Evolutionary conservation across 2,797 vertebrate species (phyloP), one percentile per base, ranked within the genome.

Genomic region (Nyctibius grandis): DNA sequence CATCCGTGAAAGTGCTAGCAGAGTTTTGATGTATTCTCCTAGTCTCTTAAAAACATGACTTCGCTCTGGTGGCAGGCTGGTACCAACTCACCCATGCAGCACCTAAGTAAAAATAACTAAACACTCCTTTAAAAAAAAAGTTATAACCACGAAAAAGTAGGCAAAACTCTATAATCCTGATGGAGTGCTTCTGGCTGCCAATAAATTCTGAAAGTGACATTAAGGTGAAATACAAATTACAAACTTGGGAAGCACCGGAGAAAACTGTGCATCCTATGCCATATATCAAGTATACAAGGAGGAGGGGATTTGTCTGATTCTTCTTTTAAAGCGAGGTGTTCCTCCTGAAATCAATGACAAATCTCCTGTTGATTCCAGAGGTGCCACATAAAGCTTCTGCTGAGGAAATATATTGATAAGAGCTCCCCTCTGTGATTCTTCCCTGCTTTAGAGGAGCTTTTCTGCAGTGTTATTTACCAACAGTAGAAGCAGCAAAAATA

Each of bases 11-110:
- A 96, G 86, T 73, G 82, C 96, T 97, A 90, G 98, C 85, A 38
- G 84, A 90, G 80, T 97, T 98, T 96, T 96, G 95, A 98, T 96
- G 80, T 87, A 96, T 97, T 97, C 94, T 95, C 88, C 75, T 57
- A 56, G 70, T 95, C 93, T 95, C 94, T 88, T 96, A 95, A 97
- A 97, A 98, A 97, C 89, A 95, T 59, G 90, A 93, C 93, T 97
- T 97, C 84, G 89, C 89, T 92, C 88, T 11, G 4, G 85, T 91
- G 94, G 86, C 90, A 97, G 93, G 83, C 81, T 93, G 95, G 90
- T 94, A 96, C 84, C 12, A 34, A 97, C 85, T 85, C 93, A 91
- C 61, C 84, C 68, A 90, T 61, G 69, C 51, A 47, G 72, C 89
- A 84, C 94, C 89, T 91, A 92, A 85, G 74, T 81, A 94, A 95